Conservation (phyloP, 2,888 invertebrate genomes). For the Omphaloscelis lunosa region DNA sequence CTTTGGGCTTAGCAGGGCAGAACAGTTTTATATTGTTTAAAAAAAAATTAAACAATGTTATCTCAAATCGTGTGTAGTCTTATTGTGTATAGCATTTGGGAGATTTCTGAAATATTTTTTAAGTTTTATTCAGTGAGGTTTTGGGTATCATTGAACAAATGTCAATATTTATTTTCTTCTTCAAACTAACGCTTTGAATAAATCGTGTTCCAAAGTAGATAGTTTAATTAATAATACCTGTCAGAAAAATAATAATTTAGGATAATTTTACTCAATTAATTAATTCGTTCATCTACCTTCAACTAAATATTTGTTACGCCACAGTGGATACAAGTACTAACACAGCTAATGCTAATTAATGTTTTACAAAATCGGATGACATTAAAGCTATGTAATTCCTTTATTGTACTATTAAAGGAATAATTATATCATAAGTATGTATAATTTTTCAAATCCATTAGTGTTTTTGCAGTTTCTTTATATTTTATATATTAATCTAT, state of each 20-base stretch:
- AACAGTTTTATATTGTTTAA: too few relatives aligned
- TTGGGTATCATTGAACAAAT: neutral
- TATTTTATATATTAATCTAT: constrained; percentile 76
- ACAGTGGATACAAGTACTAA: constrained; percentile 47
- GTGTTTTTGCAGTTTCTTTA: constrained; percentile 87
- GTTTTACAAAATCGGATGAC: constrained; percentile 67
- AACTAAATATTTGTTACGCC: constrained; percentile 23
- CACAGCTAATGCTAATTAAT: constrained; percentile 61
- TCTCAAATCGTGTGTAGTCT: constrained; percentile 1
- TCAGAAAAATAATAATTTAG: too few relatives aligned
- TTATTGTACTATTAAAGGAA: constrained; percentile 75
- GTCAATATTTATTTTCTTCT: neutral
- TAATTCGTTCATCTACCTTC: constrained; percentile 8
- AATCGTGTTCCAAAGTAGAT: neutral
- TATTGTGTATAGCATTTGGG: neutral
- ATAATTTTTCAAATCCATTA: constrained; percentile 88
- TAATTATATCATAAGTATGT: constrained; percentile 74
- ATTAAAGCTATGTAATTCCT: constrained; percentile 81
- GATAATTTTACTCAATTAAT: neutral
- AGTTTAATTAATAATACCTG: neutral
- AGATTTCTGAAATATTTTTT: neutral
- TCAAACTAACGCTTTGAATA: neutral
- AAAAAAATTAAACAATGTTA: too few relatives aligned
- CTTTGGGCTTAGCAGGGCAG: too few relatives aligned
- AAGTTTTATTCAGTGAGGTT: neutral